Conservation (phyloP, 2,113 vertebrate genomes). For the Delphinapterus leucas region DNA sequence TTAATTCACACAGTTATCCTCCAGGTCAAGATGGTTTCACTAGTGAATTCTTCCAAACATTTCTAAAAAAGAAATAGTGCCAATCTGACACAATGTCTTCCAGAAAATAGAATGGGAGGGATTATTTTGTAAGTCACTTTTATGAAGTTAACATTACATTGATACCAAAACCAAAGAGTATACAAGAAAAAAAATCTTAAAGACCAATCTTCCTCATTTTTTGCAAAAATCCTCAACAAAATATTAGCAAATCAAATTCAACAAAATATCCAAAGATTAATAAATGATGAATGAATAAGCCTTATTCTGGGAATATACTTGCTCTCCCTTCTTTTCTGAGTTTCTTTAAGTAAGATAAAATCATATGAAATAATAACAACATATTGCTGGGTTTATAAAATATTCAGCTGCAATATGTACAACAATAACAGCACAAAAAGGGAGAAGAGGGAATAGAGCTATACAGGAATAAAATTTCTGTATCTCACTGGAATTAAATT, state of each 20-base stretch:
- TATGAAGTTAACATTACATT: background rate
- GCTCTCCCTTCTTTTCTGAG: background rate
- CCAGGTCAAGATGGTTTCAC: background rate
- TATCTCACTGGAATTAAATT: background rate
- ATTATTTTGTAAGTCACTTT: background rate
- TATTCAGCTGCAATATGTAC: background rate
- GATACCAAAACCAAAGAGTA: constrained; percentile 1
- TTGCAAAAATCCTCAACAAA: background rate
- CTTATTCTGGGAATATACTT: background rate
- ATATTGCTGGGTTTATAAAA: background rate
- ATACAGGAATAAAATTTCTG: background rate
- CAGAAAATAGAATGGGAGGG: background rate
- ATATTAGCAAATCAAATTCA: background rate
- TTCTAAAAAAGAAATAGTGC: background rate
- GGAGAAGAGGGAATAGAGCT: background rate
- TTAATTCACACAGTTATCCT: background rate
- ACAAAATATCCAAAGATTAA: background rate
- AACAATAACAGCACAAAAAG: background rate
- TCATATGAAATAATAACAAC: background rate
- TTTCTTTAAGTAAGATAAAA: background rate
- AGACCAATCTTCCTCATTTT: background rate
- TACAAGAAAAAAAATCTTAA: background rate
- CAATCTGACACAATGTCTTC: background rate
- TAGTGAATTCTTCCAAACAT: background rate
- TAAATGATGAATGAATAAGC: background rate